Base-by-base conservation (phyloP, 2,888 invertebrate species). In the Belgica antarctica region DNA sequence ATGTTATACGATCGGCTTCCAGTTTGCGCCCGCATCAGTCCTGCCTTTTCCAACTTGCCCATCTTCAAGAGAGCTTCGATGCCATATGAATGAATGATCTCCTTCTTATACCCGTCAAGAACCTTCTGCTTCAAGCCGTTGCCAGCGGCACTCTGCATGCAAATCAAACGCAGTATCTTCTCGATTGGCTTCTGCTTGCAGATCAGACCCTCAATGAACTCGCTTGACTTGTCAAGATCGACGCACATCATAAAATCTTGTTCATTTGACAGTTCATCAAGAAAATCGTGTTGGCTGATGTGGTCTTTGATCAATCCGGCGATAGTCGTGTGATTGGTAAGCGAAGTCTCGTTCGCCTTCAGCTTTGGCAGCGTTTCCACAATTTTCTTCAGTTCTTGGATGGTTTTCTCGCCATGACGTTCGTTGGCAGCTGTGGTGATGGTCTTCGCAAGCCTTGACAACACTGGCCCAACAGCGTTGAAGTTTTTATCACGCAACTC, bases 311-410 rank as follows among this genome's bases (percentile, higher is more conserved):
- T 89, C 77, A 94, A 86, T 79, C 96, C 95, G 0, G 96, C 96
- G 74, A 98, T 92, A 34, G 94, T 90, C 3, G 94, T 96, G 76
- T 97, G 96, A 79, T 85, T 81, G 31, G 90, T 89, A n/a, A 94
- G 82, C 1, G 93, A 92, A 76, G 90, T 88, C 76, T 95, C 94
- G 73, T 90, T 89, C 19, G 89, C 89, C 76, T 96, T 82, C 82
- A 97, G 86, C 74, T 90, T 89, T 0, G 96, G 96, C 73, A 97
- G 82, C 66, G 90, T 87, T 34, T 92, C 89, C 1, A 97, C 96
- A 79, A 96, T 94, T 76, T 91, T 87, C 77, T 94, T 95, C 81
- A 97, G 93, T 80, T 96, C 95, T 75, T 92, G 92, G n/a, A 98
- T 90, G 0, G 94, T 89, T 78, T 92, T 93, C 70, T 93, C 90